phyloP scores from a whole-genome alignment of 2,888 invertebrate genomes.

The Tenthredo amoena region DNA sequence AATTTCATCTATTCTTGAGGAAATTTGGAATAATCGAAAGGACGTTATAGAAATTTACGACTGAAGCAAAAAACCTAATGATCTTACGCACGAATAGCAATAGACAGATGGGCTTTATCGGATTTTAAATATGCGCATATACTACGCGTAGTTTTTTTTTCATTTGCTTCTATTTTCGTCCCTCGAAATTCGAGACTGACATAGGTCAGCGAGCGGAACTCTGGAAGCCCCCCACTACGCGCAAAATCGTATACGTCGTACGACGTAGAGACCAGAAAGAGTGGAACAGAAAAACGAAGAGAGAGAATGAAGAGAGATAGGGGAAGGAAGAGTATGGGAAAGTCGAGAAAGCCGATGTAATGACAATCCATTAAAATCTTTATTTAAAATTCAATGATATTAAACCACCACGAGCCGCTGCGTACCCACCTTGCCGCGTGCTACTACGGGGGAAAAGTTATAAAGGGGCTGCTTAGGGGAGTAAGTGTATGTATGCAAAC shows the following conservation, averaged over 20 bases:
- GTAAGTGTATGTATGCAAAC: constrained; percentile 5
- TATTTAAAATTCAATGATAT: constrained; percentile 67
- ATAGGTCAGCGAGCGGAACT: constrained; percentile 5
- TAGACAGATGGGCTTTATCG: background rate
- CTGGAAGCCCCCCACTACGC: background rate
- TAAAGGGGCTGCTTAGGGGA: constrained; percentile 48
- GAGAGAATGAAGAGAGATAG: background rate
- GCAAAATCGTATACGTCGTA: background rate
- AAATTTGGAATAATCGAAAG: background rate
- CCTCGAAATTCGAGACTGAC: background rate
- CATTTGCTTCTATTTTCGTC: background rate
- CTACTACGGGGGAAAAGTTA: constrained; percentile 14
- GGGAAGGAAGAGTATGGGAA: background rate
- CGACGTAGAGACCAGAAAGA: background rate
- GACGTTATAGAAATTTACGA: background rate
- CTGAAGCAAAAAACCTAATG: background rate
- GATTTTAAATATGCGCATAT: background rate
- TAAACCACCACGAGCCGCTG: constrained; percentile 53
- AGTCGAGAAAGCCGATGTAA: constrained; percentile 57
- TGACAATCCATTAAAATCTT: constrained; percentile 68
- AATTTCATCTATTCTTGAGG: background rate
- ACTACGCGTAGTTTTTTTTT: background rate
- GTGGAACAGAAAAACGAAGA: background rate
- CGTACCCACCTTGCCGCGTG: constrained; percentile 18
- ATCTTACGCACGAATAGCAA: background rate